phyloP scores from a whole-genome alignment of 2,113 vertebrate genomes.

The Sceloporus undulatus region DNA sequence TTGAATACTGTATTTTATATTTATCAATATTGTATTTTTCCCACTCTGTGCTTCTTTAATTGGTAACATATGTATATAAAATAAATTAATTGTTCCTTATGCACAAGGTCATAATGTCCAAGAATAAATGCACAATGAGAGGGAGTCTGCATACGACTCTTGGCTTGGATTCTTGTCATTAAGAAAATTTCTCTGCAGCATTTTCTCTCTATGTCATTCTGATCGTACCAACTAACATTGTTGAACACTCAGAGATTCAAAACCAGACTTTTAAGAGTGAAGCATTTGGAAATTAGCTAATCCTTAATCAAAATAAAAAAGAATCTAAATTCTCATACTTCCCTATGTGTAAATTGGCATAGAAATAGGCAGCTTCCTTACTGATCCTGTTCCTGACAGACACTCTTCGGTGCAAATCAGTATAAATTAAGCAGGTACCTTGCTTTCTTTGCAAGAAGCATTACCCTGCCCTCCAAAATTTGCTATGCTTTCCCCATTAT shows the following conservation, averaged over 20 bases:
- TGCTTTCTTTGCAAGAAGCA: too few species aligned
- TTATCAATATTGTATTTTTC: background rate
- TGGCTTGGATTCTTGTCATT: background rate
- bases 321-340: too few species aligned
- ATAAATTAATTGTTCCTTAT: conserved; percentile 11
- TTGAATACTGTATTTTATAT: background rate
- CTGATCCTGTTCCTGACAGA: background rate
- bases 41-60: background rate
- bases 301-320: too few species aligned
- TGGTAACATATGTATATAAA: background rate
- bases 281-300: too few species aligned
- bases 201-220: conserved; percentile 33
- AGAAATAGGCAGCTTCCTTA: background rate
- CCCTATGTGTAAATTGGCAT: background rate
- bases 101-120: conserved; percentile 26
- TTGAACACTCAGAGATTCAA: too few species aligned
- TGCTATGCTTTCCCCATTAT: too few species aligned
- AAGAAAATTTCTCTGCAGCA: background rate
- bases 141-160: conserved; percentile 1
- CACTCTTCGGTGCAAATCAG: background rate
- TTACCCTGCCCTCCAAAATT: too few species aligned
- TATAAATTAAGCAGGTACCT: too few species aligned
- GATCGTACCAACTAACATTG: too few species aligned
- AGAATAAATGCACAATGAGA: conserved; percentile 15
- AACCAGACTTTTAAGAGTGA: too few species aligned